These are phyloP conservation scores for Pelagia noctiluca DNA, from an alignment of 30 jellyfish, hydroid and myxozoan genomes.

Conservation along the genomic window DNA sequence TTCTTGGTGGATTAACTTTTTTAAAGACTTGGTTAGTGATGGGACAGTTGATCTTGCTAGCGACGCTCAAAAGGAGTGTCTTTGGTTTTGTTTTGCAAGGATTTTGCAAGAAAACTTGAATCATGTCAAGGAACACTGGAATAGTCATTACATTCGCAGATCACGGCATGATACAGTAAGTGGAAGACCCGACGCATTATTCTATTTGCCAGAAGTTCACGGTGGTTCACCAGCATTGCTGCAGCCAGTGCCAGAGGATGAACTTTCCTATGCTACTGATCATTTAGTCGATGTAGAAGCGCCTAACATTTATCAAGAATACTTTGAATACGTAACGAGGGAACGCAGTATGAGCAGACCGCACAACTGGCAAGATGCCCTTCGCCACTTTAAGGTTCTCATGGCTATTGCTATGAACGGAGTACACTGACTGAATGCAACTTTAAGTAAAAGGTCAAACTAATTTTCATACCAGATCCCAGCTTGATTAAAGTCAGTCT, in stretches of 20 bases:
- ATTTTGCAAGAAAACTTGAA: conserved; percentile 52
- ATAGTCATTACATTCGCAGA: conserved; percentile 36
- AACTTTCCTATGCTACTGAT: conserved; percentile 19
- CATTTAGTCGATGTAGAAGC: conserved; percentile 15
- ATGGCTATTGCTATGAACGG: conserved; percentile 18
- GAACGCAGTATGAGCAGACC: conserved; percentile 19
- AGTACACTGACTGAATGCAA: not conserved
- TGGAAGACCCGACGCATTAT: conserved; percentile 40
- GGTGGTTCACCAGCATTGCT: conserved; percentile 18
- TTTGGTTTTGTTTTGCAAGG: conserved; percentile 51
- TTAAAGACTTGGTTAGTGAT: conserved; percentile 26
- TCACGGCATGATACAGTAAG: conserved; percentile 21
- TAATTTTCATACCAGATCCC: too few species aligned
- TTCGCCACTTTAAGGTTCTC: conserved; percentile 13
- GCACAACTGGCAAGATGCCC: conserved; percentile 35
- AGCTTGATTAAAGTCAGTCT: too few species aligned
- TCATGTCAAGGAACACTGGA: conserved; percentile 58
- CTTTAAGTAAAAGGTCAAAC: not conserved
- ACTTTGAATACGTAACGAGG: conserved; percentile 24
- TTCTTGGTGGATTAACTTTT: conserved; percentile 63
- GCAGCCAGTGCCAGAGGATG: conserved; percentile 19
- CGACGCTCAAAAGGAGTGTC: conserved; percentile 15
- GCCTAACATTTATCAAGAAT: conserved; percentile 14
- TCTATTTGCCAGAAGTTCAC: conserved; percentile 18
- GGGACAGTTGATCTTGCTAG: conserved; percentile 30